These are phyloP conservation scores for Heteromurus nitidus DNA, from an alignment of 2,888 invertebrate species.

Conservation along the genomic window DNA sequence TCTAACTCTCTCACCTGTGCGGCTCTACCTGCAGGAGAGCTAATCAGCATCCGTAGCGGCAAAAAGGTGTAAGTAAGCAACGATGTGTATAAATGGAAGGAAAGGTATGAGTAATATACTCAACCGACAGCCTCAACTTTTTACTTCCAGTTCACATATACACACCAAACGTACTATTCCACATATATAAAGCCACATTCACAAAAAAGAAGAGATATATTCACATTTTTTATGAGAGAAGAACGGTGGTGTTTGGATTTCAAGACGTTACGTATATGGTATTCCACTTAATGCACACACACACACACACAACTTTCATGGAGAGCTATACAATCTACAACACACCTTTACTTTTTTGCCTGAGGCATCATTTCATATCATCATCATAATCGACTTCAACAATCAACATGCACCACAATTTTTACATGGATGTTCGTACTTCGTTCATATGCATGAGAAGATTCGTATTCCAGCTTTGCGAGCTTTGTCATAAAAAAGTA, in stretches of 20 bases:
- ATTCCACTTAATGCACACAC: too few relatives aligned
- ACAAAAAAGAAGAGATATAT: neutral
- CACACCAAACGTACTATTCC: neutral
- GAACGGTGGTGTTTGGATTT: conserved; percentile 18
- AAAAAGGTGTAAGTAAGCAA: conserved; percentile 17
- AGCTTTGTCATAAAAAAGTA: too few relatives aligned
- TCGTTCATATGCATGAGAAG: too few relatives aligned
- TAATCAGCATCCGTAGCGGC: conserved; percentile 64
- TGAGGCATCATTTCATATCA: conserved; percentile 31
- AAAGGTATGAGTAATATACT: conserved; percentile 28
- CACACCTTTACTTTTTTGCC: conserved; percentile 30
- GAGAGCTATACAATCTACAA: neutral
- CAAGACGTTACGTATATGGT: conserved; percentile 12
- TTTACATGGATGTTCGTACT: too few relatives aligned
- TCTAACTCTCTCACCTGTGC: conserved; percentile 59
- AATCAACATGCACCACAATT: too few relatives aligned
- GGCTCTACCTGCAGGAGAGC: conserved; percentile 46
- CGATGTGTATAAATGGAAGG: too few relatives aligned
- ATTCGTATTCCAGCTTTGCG: too few relatives aligned
- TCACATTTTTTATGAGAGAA: conserved; percentile 8
- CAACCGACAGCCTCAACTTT: conserved; percentile 54
- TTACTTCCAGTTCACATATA: conserved; percentile 18
- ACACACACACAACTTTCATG: conserved; percentile 10
- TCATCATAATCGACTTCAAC: too few relatives aligned
- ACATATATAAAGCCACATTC: neutral